phyloP scores from a whole-genome alignment of 2,888 invertebrate genomes.

The Lissonota sp. region DNA sequence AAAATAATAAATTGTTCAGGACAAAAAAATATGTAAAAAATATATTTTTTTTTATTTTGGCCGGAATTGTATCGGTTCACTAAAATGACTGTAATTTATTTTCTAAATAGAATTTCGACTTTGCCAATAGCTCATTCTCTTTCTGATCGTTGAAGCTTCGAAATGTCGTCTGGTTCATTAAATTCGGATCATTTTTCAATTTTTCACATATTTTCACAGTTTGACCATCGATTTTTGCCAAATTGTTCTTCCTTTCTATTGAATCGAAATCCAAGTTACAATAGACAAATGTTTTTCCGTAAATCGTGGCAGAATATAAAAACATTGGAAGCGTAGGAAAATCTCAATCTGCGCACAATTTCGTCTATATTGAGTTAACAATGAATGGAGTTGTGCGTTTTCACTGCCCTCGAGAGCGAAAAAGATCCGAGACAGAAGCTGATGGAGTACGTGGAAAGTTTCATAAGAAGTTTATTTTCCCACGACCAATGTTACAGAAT shows the following conservation, averaged over 20 bases:
- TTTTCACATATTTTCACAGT: too few species aligned
- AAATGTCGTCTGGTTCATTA: too few species aligned
- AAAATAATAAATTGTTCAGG: too few species aligned
- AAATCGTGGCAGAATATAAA: not conserved
- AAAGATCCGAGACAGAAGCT: not conserved
- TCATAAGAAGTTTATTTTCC: constrained; percentile 52
- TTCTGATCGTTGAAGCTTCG: too few species aligned
- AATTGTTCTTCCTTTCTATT: not conserved
- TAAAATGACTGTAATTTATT: too few species aligned
- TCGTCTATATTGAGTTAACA: constrained; percentile 11
- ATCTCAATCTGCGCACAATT: constrained; percentile 41
- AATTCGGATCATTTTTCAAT: too few species aligned
- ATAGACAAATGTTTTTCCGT: not conserved
- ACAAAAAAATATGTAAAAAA: too few species aligned
- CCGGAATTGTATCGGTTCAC: too few species aligned
- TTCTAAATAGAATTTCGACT: too few species aligned
- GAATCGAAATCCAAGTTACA: not conserved
- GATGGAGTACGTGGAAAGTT: constrained; percentile 38
- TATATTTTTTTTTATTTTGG: too few species aligned
- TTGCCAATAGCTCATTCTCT: too few species aligned
- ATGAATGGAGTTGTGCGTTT: not conserved
- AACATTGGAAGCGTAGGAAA: not conserved
- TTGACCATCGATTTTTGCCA: too few species aligned
- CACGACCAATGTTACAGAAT: constrained; percentile 40
- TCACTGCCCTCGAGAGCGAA: not conserved